Evolutionary conservation across 2,797 vertebrate species (phyloP).

Genomic region (Tauraco hartlaubi): DNA sequence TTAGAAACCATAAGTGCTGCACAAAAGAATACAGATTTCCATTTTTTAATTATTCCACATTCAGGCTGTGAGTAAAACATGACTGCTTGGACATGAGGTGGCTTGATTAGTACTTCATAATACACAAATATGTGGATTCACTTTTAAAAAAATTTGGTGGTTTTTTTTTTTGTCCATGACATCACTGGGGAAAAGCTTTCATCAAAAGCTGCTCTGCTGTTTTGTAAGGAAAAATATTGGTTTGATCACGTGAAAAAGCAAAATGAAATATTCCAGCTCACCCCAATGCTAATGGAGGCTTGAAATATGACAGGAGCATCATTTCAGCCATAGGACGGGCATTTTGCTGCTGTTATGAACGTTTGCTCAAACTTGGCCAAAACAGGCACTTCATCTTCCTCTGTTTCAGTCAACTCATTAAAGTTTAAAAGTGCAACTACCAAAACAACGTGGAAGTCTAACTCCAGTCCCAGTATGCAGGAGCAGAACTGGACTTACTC

Average conservation of each 20-base stretch:
- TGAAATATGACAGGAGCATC: background rate
- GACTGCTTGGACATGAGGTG: fast-evolving
- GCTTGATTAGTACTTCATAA: background rate
- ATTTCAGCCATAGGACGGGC: background rate
- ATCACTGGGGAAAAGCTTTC: background rate
- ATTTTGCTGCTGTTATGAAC: background rate
- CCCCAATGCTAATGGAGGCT: background rate
- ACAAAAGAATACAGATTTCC: background rate
- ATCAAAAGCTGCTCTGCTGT: background rate
- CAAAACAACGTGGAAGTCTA: background rate
- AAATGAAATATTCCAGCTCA: background rate
- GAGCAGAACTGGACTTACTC: background rate
- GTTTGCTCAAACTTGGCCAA: background rate
- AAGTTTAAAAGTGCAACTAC: background rate
- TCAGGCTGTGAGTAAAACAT: background rate
- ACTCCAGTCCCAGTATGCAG: background rate
- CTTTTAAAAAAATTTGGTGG: background rate
- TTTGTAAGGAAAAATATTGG: background rate
- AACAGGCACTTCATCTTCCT: background rate
- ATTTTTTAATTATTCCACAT: background rate
- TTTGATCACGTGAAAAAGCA: background rate
- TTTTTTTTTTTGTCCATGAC: background rate
- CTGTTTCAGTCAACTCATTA: background rate
- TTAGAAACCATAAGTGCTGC: background rate
- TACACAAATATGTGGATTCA: background rate